These are phyloP conservation scores for Leptobrachium ailaonicum DNA, from an alignment of 2,113 vertebrate genomes.

Conservation along the genomic window DNA sequence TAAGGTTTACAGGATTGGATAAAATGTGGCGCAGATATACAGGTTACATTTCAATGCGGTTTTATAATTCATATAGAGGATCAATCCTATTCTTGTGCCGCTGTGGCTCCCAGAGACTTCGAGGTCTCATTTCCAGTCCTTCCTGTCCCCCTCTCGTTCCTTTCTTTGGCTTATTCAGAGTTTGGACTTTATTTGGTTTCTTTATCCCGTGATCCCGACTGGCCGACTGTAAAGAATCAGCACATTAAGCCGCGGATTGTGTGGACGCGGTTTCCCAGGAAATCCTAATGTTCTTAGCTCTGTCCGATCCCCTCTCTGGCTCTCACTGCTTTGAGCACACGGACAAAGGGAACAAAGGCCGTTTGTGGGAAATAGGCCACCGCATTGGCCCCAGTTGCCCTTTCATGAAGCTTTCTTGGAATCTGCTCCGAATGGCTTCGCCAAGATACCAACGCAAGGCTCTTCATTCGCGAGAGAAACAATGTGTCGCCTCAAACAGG, in stretches of 20 bases:
- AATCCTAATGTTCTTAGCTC: neutral
- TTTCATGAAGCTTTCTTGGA: neutral
- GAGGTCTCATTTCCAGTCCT: too few species aligned
- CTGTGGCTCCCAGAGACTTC: too few species aligned
- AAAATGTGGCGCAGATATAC: too few species aligned
- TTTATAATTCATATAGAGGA: too few species aligned
- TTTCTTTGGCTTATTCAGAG: neutral
- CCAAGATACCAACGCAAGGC: neutral
- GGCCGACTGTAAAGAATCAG: neutral
- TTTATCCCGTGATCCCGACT: neutral
- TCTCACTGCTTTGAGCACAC: neutral
- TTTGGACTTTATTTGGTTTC: neutral
- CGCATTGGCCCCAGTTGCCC: neutral
- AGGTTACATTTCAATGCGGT: too few species aligned
- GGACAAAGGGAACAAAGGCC: constrained; percentile 23
- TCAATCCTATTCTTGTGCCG: too few species aligned
- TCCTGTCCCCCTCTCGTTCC: neutral
- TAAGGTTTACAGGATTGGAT: too few species aligned
- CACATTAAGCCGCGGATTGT: neutral
- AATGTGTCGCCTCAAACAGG: too few species aligned
- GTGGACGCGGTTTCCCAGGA: constrained; percentile 21
- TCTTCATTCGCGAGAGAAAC: neutral
- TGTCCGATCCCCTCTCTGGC: neutral
- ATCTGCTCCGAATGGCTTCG: neutral
- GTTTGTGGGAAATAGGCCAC: constrained; percentile 12